Percentiles rank a stretch among this genome's conserved stretches.
These are phyloP conservation scores for Cryptosula pallasiana DNA, from an alignment of 2,888 invertebrate species.

Conservation along the genomic window DNA sequence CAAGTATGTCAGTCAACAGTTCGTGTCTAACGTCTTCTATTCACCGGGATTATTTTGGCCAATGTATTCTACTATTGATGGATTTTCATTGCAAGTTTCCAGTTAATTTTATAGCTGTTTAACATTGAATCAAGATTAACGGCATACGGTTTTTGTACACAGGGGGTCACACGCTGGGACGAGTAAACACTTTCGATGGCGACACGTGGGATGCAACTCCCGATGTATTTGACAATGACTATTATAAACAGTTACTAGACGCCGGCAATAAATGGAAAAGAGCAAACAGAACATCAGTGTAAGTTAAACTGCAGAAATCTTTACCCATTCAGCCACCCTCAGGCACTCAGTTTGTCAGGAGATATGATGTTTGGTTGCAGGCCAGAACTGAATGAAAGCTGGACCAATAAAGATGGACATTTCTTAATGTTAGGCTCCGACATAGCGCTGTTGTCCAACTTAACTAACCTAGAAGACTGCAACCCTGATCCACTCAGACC, in stretches of 20 bases:
- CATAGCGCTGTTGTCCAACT: not conserved
- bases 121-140: too few relatives aligned
- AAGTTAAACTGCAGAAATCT: not conserved
- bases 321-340: too few relatives aligned
- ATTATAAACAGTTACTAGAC: not conserved
- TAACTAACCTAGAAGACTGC: not conserved
- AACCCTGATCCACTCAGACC: conserved; percentile 11
- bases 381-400: conserved; percentile 20
- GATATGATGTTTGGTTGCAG: not conserved
- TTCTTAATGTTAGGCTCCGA: conserved; percentile 14
- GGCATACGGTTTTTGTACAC: too few relatives aligned
- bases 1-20: too few relatives aligned
- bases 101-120: too few relatives aligned
- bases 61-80: too few relatives aligned
- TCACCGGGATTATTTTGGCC: too few relatives aligned
- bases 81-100: too few relatives aligned
- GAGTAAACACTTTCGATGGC: conserved; percentile 14
- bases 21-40: too few relatives aligned
- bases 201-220: conserved; percentile 21
- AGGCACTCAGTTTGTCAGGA: too few relatives aligned
- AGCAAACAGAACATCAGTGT: conserved; percentile 14
- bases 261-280: conserved; percentile 1
- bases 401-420: not conserved
- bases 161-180: conserved; percentile 10
- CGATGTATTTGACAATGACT: conserved; percentile 8